These are phyloP conservation scores for Cephus pygmeus DNA, from an alignment of 2,888 invertebrate genomes.

Conservation along the genomic window DNA sequence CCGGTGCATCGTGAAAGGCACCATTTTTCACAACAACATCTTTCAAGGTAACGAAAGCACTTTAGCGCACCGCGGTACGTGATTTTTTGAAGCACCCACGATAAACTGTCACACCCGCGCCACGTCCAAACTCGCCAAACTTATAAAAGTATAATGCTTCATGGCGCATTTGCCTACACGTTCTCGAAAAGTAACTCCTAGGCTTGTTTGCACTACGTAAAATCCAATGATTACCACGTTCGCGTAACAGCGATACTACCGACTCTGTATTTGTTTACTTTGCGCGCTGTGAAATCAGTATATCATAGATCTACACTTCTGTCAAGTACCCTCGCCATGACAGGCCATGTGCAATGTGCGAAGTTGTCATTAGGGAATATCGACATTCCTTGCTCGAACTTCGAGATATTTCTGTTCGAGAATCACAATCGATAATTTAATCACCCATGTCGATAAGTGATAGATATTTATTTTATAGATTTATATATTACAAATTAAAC, in stretches of 20 bases:
- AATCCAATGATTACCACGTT: background rate
- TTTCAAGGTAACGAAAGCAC: background rate
- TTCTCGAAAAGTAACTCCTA: background rate
- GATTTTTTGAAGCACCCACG: background rate
- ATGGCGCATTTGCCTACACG: background rate
- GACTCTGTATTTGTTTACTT: background rate
- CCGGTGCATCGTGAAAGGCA: background rate
- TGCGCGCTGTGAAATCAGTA: background rate
- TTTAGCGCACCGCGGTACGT: background rate
- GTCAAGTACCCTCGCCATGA: background rate
- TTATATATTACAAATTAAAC: background rate
- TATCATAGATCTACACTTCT: background rate
- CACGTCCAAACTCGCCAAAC: background rate
- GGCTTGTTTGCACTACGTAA: background rate
- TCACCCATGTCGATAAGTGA: background rate
- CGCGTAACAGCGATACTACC: background rate
- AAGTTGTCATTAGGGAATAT: background rate
- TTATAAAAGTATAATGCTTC: background rate
- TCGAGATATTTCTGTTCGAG: background rate
- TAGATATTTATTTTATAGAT: background rate
- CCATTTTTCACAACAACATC: background rate
- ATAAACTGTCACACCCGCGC: background rate
- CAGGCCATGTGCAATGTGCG: background rate
- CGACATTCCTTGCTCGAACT: background rate
- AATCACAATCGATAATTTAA: background rate